phyloP scores from a whole-genome alignment of 2,797 vertebrate genomes.

The Calcarius lapponicus region DNA sequence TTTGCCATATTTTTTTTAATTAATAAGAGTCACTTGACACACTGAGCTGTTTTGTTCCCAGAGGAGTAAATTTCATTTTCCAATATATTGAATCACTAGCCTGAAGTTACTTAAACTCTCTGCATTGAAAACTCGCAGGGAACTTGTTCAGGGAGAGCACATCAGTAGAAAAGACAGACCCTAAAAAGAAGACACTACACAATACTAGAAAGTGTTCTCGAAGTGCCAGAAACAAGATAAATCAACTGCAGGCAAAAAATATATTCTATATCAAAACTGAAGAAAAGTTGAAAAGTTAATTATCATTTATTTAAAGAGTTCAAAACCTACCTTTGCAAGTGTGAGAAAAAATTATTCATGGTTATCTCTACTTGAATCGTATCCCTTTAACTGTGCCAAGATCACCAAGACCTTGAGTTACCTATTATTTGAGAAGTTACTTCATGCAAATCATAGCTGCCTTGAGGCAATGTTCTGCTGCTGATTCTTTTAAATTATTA shows the following conservation, averaged over 20 bases:
- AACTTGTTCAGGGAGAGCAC: not conserved
- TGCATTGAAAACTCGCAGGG: not conserved
- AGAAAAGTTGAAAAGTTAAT: not conserved
- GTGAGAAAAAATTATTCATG: not conserved
- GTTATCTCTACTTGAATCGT: not conserved
- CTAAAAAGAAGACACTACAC: not conserved
- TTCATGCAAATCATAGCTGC: slow-evolving; percentile 25
- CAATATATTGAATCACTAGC: not conserved
- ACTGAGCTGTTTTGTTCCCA: not conserved
- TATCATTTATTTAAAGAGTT: not conserved
- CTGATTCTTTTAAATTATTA: slow-evolving; percentile 13
- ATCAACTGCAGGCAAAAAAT: not conserved
- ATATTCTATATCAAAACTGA: not conserved
- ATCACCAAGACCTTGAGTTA: slow-evolving; percentile 27
- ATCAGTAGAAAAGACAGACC: not conserved
- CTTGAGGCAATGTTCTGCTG: not conserved
- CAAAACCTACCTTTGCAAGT: not conserved
- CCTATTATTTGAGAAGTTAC: not conserved
- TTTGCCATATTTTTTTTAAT: not conserved
- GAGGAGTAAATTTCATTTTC: not conserved
- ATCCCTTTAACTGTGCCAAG: slow-evolving; percentile 4
- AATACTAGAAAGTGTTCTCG: not conserved
- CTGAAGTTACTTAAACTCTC: not conserved
- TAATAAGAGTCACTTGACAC: not conserved
- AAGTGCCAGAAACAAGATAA: not conserved